Percentiles rank a stretch among this genome's conserved stretches.
Evolutionary conservation across 2,888 invertebrate genomes (phyloP).

Genomic region (Dromius quadrimaculatus): DNA sequence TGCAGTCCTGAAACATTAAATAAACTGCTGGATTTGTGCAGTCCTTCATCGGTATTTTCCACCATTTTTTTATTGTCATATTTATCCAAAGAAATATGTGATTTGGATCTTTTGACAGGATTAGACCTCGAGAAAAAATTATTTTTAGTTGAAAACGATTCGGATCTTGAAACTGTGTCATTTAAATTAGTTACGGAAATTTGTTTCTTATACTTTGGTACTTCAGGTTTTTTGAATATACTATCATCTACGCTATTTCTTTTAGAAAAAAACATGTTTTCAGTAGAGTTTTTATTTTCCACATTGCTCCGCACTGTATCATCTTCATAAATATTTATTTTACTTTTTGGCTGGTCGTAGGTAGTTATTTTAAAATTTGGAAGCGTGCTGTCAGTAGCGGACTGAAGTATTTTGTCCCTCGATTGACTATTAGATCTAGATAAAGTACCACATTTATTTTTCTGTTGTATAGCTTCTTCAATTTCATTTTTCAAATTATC

Average conservation of each 20-base stretch:
- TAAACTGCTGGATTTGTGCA: conserved; percentile 64
- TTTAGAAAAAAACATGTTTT: conserved; percentile 59
- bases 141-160: conserved; percentile 59
- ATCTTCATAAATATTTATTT: conserved; percentile 66
- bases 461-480: conserved; percentile 57
- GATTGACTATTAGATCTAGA: conserved; percentile 42
- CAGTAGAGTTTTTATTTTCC: conserved; percentile 59
- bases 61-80: conserved; percentile 54
- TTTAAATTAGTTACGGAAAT: conserved; percentile 5
- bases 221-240: conserved; percentile 59
- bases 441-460: conserved; percentile 45
- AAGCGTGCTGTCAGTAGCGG: conserved; percentile 56
- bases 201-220: conserved; percentile 31
- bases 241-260: conserved; percentile 56
- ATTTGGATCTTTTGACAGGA: conserved; percentile 66
- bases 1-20: conserved; percentile 67
- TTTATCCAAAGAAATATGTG: conserved; percentile 65
- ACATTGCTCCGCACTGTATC: conserved; percentile 65
- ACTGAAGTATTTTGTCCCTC: conserved; percentile 36
- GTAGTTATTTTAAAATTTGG: conserved; percentile 67
- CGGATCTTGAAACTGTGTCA: conserved; percentile 60
- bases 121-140: conserved; percentile 60
- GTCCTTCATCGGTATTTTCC: conserved; percentile 52
- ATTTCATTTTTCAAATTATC: conserved; percentile 57
- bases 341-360: conserved; percentile 64